Evolutionary conservation across 2,888 invertebrate species (phyloP), one percentile per base, ranked within the genome.

Genomic region (Lordiphosa fenestrarum): DNA sequence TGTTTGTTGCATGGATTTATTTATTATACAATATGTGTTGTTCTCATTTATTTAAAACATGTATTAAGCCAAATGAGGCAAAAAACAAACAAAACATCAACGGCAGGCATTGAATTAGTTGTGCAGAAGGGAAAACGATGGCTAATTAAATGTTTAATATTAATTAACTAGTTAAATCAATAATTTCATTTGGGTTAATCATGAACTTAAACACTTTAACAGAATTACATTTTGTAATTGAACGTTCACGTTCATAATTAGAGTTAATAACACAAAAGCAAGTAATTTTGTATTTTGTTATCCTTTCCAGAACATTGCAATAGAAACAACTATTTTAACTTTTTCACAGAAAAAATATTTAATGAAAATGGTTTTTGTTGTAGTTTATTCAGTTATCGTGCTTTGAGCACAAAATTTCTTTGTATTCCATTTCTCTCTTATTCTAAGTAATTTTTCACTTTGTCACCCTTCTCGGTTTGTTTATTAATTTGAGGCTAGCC

Each of bases 271-370:
- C 19, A 50, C 36, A 55, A 44, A 10, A 49, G 33, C 23, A 49
- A 21, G 6, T 47, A 47, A n/a, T 21, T 35, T 21, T 63, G 30
- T 48, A 12, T 37, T 33, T 36, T 13, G 56, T 56, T 55, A 47
- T 51, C 48, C 55, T 40, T 42, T 56, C 7, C 2, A 42, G 41
- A 61, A 64, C 56, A 36, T 23, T 49, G 36, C 55, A 53, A 40
- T 50, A 60, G 55, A 53, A 39, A 38, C 6, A 35, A 58, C 39
- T 48, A 39, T 65, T 36, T 53, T 66, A 69, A 64, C 70, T 78
- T 82, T 82, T 82, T 82, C 76, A 76, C 71, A 76, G 82, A 76
- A 76, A 76, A 76, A 76, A 76, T 81, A 81, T 36, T 6, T 15
- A 67, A 40, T 72, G 59, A 49, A 63, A 66, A 10, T 7, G 9